Base-by-base conservation (phyloP, 2,113 vertebrate species). In the Phrynosoma blainvillii region DNA sequence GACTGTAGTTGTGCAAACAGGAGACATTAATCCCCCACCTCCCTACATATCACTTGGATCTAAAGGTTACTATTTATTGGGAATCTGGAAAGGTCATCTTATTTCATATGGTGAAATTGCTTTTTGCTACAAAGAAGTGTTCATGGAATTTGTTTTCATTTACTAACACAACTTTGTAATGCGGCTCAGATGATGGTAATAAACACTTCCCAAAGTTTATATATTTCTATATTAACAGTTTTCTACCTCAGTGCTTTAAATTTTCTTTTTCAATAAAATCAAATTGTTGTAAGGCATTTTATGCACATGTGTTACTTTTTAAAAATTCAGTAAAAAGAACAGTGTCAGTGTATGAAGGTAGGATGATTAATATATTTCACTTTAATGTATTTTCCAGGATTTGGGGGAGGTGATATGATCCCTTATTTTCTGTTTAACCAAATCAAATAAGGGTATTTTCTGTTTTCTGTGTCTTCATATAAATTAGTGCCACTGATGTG, bases 261-360 rank as follows among this genome's bases (percentile, higher is more conserved):
- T 18, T 14, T 76, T 54, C 56, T 27, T 82, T 78, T 80, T 27
- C 32, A 82, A 47, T 86, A 47, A 79, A 62, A 81, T 47, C 74
- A 2, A 2, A 11, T 84, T 18, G 2, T 10, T 89, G 76, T 14
- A 3, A 81, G 56, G 80, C 25, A 88, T 65, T 56, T 74, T 78
- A 36, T 79, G 59, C 12, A 54, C 5, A 36, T 2, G 10, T 62
- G 81, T 77, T 62, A 62, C 14, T 59, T 52, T 30, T 36, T 79
- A 0, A 94, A 88, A 91, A 87, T 92, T 42, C 2, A 32, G 16
- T 87, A 59, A 81, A 76, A 25, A n/a, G 40, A 83, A 59, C 76
- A 9, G 36, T 47, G 47, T 5, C 47, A 2, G 83, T 18, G 0
- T 8, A 23, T 1, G 73, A 89, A 85, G 42, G 2, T 12, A 30